phyloP scores from a whole-genome alignment of 2,888 invertebrate species.

The Melolontha melolontha region DNA sequence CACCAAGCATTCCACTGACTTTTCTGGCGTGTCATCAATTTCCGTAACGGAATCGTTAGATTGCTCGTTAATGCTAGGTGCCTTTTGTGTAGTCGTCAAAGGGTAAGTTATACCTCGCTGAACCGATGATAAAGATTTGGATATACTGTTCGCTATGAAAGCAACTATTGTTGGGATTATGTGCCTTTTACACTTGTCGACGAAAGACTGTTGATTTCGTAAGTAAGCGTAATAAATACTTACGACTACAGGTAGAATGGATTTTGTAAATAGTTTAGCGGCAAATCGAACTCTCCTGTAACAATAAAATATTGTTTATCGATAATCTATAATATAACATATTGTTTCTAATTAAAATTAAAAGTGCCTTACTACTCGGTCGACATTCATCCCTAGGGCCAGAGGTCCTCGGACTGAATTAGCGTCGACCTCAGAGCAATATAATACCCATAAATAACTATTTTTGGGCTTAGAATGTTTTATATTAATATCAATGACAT shows the following conservation, averaged over 20 bases:
- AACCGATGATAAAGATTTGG: conserved; percentile 61
- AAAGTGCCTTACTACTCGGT: too few relatives aligned
- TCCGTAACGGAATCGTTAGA: conserved; percentile 22
- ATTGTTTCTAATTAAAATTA: too few relatives aligned
- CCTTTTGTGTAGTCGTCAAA: conserved; percentile 41
- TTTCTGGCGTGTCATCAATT: conserved; percentile 55
- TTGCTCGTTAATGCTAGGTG: not conserved
- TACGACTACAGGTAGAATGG: conserved; percentile 60
- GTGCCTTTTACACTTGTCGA: conserved; percentile 59
- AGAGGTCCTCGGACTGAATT: too few relatives aligned
- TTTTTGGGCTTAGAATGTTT: too few relatives aligned
- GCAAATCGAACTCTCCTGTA: conserved; percentile 62
- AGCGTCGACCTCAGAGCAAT: too few relatives aligned
- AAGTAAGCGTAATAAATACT: conserved; percentile 61
- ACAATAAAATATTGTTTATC: conserved; percentile 39
- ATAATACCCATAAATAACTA: too few relatives aligned
- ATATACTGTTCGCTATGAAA: conserved; percentile 62
- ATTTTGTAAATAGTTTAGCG: conserved; percentile 57
- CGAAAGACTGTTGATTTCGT: conserved; percentile 60
- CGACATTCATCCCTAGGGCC: too few relatives aligned
- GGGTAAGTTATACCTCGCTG: conserved; percentile 59
- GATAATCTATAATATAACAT: too few relatives aligned
- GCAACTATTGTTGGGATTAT: conserved; percentile 61
- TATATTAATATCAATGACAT: too few relatives aligned
- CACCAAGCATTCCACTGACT: conserved; percentile 62